Evolutionary conservation across 2,888 invertebrate species (phyloP).

Genomic region (Drosophila niveifrons): DNA sequence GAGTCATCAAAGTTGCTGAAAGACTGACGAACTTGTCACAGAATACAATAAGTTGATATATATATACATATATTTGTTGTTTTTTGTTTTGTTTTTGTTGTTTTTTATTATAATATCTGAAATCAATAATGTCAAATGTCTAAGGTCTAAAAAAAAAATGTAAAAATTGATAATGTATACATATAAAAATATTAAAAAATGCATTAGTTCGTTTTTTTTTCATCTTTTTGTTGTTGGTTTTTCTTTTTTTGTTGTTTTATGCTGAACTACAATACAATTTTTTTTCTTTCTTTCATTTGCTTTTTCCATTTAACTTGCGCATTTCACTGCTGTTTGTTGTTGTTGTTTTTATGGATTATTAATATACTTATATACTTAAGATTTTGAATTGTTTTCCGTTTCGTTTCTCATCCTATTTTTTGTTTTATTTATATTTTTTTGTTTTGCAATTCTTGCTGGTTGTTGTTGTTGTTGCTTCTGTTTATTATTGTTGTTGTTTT

Average conservation of each 20-base stretch:
- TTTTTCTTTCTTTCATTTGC: slow-evolving; percentile 49
- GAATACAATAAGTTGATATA: neutral
- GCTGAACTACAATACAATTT: slow-evolving; percentile 82
- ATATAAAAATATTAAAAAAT: slow-evolving; percentile 85
- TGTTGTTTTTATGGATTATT: slow-evolving; percentile 66
- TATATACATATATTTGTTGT: slow-evolving; percentile 29
- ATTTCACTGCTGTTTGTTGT: slow-evolving; percentile 54
- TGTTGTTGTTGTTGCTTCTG: slow-evolving; percentile 21
- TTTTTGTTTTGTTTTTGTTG: slow-evolving; percentile 44
- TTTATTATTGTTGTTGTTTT: slow-evolving; percentile 2
- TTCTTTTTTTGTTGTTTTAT: slow-evolving; percentile 35
- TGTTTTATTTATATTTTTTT: slow-evolving; percentile 2
- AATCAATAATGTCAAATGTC: slow-evolving; percentile 84
- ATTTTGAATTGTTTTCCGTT: slow-evolving; percentile 10
- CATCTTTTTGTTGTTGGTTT: slow-evolving; percentile 34
- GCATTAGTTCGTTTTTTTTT: slow-evolving; percentile 79
- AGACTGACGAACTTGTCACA: neutral
- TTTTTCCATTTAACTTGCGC: slow-evolving; percentile 19
- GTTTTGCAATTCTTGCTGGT: slow-evolving; percentile 20
- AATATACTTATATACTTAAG: slow-evolving; percentile 46
- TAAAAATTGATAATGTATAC: slow-evolving; percentile 85
- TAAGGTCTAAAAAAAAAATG: slow-evolving; percentile 83
- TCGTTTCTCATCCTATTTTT: neutral
- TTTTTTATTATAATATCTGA: slow-evolving; percentile 83
- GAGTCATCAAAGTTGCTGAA: too few relatives aligned